Percentiles rank a stretch among this genome's conserved stretches.
Conservation (phyloP, 2,888 invertebrate species). For the Agriopis aurantiaria region DNA sequence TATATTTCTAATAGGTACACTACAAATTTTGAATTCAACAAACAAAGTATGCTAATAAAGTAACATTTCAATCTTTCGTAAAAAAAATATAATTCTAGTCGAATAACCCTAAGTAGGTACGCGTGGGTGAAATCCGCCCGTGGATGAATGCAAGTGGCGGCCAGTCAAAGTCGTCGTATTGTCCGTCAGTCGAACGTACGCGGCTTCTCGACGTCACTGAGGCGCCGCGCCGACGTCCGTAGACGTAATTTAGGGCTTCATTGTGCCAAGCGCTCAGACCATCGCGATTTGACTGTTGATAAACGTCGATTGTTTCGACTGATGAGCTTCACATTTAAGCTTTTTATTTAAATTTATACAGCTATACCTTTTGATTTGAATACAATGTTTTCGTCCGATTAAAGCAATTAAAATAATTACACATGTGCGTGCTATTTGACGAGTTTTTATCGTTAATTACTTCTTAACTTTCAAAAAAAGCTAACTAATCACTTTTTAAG, state of each 20-base stretch:
- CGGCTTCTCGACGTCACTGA: constrained; percentile 69
- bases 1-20: too few species aligned
- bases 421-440: constrained; percentile 22
- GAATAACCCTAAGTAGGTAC: constrained; percentile 66
- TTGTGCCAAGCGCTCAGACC: constrained; percentile 70
- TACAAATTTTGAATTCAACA: constrained; percentile 28
- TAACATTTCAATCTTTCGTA: constrained; percentile 61
- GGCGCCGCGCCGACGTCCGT: constrained; percentile 79
- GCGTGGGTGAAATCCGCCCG: constrained; percentile 59
- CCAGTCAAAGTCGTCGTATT: constrained; percentile 75
- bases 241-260: constrained; percentile 82
- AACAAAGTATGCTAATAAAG: constrained; percentile 53
- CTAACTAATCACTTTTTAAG: constrained; percentile 46
- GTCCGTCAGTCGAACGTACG: constrained; percentile 76
- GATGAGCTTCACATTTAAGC: constrained; percentile 77
- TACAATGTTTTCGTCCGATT: constrained; percentile 16
- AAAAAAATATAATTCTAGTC: constrained; percentile 61
- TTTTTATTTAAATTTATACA: constrained; percentile 45
- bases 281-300: constrained; percentile 77
- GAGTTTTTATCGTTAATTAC: constrained; percentile 46
- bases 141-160: constrained; percentile 69
- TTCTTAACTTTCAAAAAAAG: constrained; percentile 28
- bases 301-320: constrained; percentile 75
- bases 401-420: constrained; percentile 33
- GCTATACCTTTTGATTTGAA: constrained; percentile 33